Conservation (phyloP, 2,888 invertebrate species). For the Apamea crenata region DNA sequence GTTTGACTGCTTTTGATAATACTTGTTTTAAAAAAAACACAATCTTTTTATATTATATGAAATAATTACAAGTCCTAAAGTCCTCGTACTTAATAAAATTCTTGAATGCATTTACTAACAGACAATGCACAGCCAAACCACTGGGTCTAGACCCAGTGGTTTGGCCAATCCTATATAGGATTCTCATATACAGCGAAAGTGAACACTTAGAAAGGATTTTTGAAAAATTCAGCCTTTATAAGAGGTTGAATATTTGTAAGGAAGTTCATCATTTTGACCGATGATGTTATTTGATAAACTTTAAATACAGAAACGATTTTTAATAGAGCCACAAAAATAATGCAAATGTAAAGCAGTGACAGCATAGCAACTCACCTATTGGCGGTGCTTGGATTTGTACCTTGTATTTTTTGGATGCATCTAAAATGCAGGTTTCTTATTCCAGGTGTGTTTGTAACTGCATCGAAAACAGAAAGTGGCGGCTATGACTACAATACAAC, state of each 20-base stretch:
- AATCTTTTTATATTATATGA: not conserved
- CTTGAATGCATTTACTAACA: not conserved
- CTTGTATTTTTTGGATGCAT: not conserved
- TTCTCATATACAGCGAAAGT: not conserved
- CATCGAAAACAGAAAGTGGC: slow-evolving; percentile 95
- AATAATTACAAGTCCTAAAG: not conserved
- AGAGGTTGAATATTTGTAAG: not conserved
- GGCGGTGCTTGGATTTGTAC: not conserved
- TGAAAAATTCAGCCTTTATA: not conserved
- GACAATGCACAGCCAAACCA: not conserved
- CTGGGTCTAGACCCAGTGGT: too few relatives aligned
- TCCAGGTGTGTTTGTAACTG: slow-evolving; percentile 97
- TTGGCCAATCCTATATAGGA: too few relatives aligned
- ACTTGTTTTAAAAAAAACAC: not conserved
- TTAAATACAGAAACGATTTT: not conserved
- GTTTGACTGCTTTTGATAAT: not conserved
- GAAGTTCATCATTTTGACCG: not conserved
- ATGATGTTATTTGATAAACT: not conserved
- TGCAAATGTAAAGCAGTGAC: too few relatives aligned
- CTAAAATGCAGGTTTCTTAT: slow-evolving; percentile 57
- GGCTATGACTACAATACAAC: slow-evolving; percentile 96
- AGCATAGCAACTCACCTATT: not conserved
- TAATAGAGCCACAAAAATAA: not conserved
- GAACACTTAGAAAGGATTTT: not conserved
- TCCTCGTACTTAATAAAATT: not conserved